These are phyloP conservation scores for Amaurobius ferox DNA, from an alignment of 2,888 invertebrate genomes.

Conservation along the genomic window DNA sequence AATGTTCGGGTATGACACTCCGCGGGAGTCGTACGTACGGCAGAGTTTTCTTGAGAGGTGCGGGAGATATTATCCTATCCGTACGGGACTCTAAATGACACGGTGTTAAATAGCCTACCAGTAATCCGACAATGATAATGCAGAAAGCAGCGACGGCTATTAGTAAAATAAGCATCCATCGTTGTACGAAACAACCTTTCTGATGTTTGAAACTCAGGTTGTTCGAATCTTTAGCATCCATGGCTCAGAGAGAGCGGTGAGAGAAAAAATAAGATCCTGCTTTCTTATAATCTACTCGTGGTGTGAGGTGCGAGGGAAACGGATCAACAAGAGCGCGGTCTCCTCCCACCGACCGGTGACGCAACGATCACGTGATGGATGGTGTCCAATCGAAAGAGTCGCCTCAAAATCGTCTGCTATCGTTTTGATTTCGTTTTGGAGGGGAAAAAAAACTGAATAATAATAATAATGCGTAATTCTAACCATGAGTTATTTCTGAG, in stretches of 20 bases:
- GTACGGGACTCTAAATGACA: background rate
- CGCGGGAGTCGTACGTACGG: conserved; percentile 56
- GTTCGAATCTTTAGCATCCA: conserved; percentile 19
- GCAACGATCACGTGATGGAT: background rate
- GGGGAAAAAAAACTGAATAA: background rate
- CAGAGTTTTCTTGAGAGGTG: background rate
- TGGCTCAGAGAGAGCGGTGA: background rate
- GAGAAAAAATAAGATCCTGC: background rate
- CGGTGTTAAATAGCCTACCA: conserved; percentile 50
- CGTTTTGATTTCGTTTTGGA: background rate
- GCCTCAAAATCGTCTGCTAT: background rate
- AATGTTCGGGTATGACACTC: conserved; percentile 68
- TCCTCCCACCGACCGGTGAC: background rate
- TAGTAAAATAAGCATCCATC: conserved; percentile 25
- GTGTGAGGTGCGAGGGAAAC: background rate
- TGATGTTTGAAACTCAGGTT: conserved; percentile 44
- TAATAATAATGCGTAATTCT: no score
- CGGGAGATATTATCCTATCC: no score
- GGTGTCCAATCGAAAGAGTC: background rate
- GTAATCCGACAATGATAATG: conserved; percentile 45
- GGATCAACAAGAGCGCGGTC: background rate
- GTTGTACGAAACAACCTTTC: conserved; percentile 51
- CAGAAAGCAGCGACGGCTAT: background rate
- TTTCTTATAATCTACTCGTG: background rate
- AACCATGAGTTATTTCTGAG: no score